These are phyloP conservation scores for Actinernus sp. DNA, from an alignment of 92 coral and sea anemone genomes.

Conservation along the genomic window DNA sequence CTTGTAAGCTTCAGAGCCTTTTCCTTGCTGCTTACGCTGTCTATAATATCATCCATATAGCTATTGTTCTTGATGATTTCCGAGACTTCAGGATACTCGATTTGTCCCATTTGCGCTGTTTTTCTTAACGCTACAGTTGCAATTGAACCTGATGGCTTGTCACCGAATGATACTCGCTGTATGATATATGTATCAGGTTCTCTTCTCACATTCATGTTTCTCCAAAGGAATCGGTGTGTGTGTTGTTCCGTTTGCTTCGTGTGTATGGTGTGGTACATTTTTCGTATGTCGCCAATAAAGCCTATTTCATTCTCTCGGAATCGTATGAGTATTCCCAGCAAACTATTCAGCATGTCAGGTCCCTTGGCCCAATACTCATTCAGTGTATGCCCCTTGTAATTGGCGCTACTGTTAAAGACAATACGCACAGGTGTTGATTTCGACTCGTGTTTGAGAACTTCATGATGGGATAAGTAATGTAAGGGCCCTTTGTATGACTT, in stretches of 20 bases:
- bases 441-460: slow-evolving; percentile 64
- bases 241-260: slow-evolving; percentile 25
- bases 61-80: too few relatives aligned
- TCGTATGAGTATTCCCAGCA: slow-evolving; percentile 6
- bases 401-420: slow-evolving; percentile 61
- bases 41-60: too few relatives aligned
- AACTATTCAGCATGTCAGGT: slow-evolving; percentile 19
- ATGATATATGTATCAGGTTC: slow-evolving; percentile 7
- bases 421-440: slow-evolving; percentile 64
- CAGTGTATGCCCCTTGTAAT: slow-evolving; percentile 33
- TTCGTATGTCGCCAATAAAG: slow-evolving; percentile 39
- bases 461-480: slow-evolving; percentile 51
- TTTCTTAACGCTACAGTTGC: slow-evolving; percentile 29
- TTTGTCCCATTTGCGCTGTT: slow-evolving; percentile 22
- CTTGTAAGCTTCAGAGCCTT: too few relatives aligned
- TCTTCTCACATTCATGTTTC: too few relatives aligned
- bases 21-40: too few relatives aligned
- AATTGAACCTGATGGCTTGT: slow-evolving; percentile 21
- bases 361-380: slow-evolving; percentile 43
- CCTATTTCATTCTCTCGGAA: slow-evolving; percentile 18
- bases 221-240: too few relatives aligned
- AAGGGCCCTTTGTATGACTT: slow-evolving; percentile 50
- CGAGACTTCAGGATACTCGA: slow-evolving; percentile 15
- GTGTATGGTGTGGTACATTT: slow-evolving; percentile 55
- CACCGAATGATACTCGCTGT: too few relatives aligned